Base-by-base conservation (phyloP, 2,797 vertebrate species). In the Danio choprae region DNA sequence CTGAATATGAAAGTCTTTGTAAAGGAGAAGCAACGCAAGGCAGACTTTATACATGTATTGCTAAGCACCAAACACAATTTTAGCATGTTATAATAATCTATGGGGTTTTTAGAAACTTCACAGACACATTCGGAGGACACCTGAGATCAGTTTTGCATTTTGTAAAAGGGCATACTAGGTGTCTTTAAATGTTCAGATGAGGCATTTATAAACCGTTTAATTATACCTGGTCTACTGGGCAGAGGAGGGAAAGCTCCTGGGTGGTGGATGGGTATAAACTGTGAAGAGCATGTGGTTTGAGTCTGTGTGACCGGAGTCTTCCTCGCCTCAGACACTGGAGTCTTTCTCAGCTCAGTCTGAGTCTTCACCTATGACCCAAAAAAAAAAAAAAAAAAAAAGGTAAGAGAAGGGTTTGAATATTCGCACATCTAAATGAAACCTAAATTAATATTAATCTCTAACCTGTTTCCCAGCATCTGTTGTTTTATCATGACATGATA, bases 241-340 rank as follows among this genome's bases (percentile, higher is more conserved):
- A 99, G 94, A 1, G 98, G 97, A 0, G 97, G 98, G 83, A 99
- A 99, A 63, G 98, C 98, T 91, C 96, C 97, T 64, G 96, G 96
- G 77, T 98, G 98, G 83, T 98, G 97, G 86, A 98, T 98, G 64
- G 97, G 97, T 92, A 99, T 98, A 89, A 98, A 98, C 93, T 98
- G 98, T 71, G 97, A 97, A 22, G 96, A 96, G 89, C 94, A 96
- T 87, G 91, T 95, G 62, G 95, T 96, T 85, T 96, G 97, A 65
- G 94, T 96, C 68, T 94, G 95, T 69, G 94, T 95, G 83, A 95
- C 96, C 16, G 97, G 95, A 16, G 95, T 97, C 92, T 98, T 99
- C 89, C 97, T 97, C 18, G 92, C 94, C 91, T 99, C 97, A 2
- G 97, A 96, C 53, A 98, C 97, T 0, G 97, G 96, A 82, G 96